These are phyloP conservation scores for Thelaira solivaga DNA, from an alignment of 2,888 invertebrate species.

Conservation along the genomic window DNA sequence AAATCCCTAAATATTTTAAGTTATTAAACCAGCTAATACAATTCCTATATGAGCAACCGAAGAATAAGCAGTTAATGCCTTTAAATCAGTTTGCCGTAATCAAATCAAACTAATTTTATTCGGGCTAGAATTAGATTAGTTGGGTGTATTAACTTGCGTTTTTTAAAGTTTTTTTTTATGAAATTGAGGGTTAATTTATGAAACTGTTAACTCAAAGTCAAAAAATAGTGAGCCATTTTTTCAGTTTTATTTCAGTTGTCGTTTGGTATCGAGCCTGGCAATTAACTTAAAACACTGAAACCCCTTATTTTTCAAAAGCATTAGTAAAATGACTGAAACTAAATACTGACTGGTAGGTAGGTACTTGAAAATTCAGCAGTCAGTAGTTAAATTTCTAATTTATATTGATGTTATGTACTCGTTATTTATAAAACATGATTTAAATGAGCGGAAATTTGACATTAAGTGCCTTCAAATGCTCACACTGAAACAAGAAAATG, in stretches of 20 bases:
- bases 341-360: too few relatives aligned
- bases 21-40: too few relatives aligned
- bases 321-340: neutral
- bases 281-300: too few relatives aligned
- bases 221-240: too few relatives aligned
- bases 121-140: neutral
- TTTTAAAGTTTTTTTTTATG: neutral
- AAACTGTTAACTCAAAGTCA: neutral
- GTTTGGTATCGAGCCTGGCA: too few relatives aligned
- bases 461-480: constrained; percentile 46
- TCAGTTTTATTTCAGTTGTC: too few relatives aligned
- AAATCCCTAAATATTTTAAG: too few relatives aligned
- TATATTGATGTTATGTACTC: constrained; percentile 24
- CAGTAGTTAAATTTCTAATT: neutral
- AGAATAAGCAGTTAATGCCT: constrained; percentile 82
- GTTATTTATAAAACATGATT: constrained; percentile 41
- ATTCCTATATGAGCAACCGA: constrained; percentile 85
- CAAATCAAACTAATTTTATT: constrained; percentile 82
- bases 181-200: neutral
- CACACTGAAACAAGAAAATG: neutral
- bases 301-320: neutral
- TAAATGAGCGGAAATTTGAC: constrained; percentile 58
- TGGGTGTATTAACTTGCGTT: neutral
- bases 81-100: constrained; percentile 84
- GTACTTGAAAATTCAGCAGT: constrained; percentile 5